Conservation (phyloP, 2,797 vertebrate species). For the Darevskia mixta region DNA sequence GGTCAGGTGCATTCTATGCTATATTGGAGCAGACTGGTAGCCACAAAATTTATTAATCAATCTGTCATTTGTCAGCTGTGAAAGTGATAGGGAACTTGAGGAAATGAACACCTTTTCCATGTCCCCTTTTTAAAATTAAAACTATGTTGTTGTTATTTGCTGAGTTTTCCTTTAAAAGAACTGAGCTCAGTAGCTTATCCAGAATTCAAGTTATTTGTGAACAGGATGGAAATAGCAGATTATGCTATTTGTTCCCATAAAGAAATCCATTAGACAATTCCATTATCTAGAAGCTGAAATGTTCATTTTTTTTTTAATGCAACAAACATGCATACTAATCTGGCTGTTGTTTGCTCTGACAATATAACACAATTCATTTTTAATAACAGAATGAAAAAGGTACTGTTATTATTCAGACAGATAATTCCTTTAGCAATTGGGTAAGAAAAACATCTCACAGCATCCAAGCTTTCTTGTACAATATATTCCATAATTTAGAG, state of each 20-base stretch:
- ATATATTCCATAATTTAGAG: conserved; percentile 28
- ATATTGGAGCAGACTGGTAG: not conserved
- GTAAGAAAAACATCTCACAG: not conserved
- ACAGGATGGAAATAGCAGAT: conserved; percentile 1
- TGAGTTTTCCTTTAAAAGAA: not conserved
- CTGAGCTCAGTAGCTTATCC: not conserved
- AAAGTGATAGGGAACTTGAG: not conserved
- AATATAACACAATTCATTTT: conserved; percentile 19
- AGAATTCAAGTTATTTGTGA: conserved; percentile 7
- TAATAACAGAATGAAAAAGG: conserved; percentile 13
- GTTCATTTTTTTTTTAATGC: conserved; percentile 11
- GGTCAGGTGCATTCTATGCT: accelerated
- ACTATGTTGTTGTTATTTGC: not conserved
- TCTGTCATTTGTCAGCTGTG: not conserved
- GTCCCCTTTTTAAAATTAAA: not conserved
- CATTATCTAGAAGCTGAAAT: conserved; percentile 14
- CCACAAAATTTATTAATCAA: not conserved
- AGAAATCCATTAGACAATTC: not conserved
- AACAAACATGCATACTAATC: conserved; percentile 9
- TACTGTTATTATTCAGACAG: conserved; percentile 8
- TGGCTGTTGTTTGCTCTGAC: conserved; percentile 14
- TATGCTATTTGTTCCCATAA: not conserved
- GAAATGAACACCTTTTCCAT: not conserved
- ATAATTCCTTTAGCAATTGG: conserved; percentile 15
- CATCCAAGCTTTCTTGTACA: not conserved